Evolutionary conservation across 2,888 invertebrate genomes (phyloP).

Genomic region (Opisthograptis luteolata): DNA sequence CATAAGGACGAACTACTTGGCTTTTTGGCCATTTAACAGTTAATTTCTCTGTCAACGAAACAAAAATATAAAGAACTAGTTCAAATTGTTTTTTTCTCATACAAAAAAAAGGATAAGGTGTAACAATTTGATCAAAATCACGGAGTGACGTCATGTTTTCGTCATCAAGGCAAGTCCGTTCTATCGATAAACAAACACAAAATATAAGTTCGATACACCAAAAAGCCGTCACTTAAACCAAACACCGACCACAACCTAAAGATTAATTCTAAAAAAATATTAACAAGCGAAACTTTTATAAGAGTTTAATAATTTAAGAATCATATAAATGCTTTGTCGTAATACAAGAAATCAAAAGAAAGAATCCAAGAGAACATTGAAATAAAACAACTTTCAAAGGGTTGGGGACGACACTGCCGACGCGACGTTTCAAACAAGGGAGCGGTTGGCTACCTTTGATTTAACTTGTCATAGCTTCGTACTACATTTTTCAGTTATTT

Average conservation of each 20-base stretch:
- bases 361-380: conserved; percentile 36
- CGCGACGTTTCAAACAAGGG: conserved; percentile 37
- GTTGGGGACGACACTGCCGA: conserved; percentile 19
- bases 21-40: not conserved
- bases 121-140: too few relatives aligned
- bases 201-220: too few relatives aligned
- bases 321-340: conserved; percentile 27
- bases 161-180: too few relatives aligned
- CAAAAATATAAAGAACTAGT: too few relatives aligned
- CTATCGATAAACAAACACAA: too few relatives aligned
- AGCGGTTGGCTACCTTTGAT: conserved; percentile 37
- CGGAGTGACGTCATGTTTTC: too few relatives aligned
- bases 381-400: conserved; percentile 43
- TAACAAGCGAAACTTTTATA: not conserved
- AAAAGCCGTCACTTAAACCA: too few relatives aligned
- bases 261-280: conserved; percentile 1
- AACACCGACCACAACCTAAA: too few relatives aligned
- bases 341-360: conserved; percentile 35
- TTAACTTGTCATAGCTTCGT: conserved; percentile 34
- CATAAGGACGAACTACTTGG: not conserved
- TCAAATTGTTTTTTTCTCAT: too few relatives aligned
- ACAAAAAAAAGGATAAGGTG: too few relatives aligned
- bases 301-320: conserved; percentile 2
- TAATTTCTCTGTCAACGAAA: too few relatives aligned
- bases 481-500: conserved; percentile 22